phyloP scores from a whole-genome alignment of 2,888 invertebrate species.

The Erebia aethiops region DNA sequence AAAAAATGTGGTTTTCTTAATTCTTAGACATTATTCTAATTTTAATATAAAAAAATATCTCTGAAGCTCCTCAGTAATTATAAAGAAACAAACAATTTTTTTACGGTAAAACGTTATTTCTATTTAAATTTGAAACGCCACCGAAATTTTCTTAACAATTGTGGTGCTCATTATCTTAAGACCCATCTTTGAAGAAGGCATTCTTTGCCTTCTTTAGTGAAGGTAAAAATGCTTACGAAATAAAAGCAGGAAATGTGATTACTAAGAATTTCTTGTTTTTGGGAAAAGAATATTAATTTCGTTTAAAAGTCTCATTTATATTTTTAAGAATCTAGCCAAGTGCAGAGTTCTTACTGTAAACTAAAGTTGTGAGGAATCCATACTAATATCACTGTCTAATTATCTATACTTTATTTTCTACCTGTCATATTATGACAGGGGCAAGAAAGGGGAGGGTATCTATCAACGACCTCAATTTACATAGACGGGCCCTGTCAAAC shows the following conservation, averaged over 20 bases:
- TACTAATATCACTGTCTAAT: too few relatives aligned
- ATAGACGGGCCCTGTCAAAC: too few relatives aligned
- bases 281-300: constrained; percentile 1
- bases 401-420: too few relatives aligned
- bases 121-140: constrained; percentile 22
- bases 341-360: background rate
- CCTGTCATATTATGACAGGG: too few relatives aligned
- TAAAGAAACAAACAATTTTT: constrained; percentile 5
- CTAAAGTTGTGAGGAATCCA: background rate
- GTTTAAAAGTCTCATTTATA: background rate
- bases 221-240: constrained; percentile 6
- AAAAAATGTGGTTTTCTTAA: background rate
- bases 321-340: background rate
- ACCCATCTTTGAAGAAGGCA: constrained; percentile 12
- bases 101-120: background rate
- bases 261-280: background rate
- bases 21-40: too few relatives aligned
- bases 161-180: constrained; percentile 34
- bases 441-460: too few relatives aligned
- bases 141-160: constrained; percentile 28
- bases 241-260: constrained; percentile 8
- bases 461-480: too few relatives aligned
- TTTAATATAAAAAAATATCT: background rate
- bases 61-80: constrained; percentile 5
- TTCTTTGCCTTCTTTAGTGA: background rate